These are phyloP conservation scores for Zapornia atra DNA, from an alignment of 2,113 vertebrate species.

Conservation along the genomic window DNA sequence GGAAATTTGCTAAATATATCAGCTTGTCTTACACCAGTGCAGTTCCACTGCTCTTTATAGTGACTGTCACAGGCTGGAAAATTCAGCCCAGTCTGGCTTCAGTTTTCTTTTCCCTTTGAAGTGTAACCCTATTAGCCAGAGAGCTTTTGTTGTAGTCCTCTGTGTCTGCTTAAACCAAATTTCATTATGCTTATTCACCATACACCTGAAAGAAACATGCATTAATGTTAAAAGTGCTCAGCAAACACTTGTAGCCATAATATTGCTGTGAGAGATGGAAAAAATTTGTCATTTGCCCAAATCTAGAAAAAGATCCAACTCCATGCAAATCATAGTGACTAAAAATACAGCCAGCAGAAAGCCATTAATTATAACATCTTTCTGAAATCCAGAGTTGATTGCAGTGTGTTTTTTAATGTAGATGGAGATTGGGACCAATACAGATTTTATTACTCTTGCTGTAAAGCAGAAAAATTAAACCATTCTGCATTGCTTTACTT, in stretches of 20 bases:
- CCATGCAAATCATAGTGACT: neutral
- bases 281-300: neutral
- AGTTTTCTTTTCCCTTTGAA: neutral
- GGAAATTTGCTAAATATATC: neutral
- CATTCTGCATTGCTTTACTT: conserved; percentile 10
- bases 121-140: neutral
- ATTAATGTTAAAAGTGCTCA: neutral
- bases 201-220: neutral
- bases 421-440: neutral
- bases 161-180: neutral
- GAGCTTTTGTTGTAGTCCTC: neutral
- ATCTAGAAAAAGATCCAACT: neutral
- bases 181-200: neutral
- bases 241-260: neutral
- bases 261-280: neutral
- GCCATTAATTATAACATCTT: neutral
- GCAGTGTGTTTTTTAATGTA: neutral
- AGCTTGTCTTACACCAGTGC: neutral
- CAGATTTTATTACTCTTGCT: neutral
- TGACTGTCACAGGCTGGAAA: neutral
- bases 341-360: neutral
- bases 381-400: neutral
- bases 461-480: conserved; percentile 4
- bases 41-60: neutral
- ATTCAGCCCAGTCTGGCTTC: neutral